These are phyloP conservation scores for Amorpha juglandis DNA, from an alignment of 2,888 invertebrate species.

Conservation along the genomic window DNA sequence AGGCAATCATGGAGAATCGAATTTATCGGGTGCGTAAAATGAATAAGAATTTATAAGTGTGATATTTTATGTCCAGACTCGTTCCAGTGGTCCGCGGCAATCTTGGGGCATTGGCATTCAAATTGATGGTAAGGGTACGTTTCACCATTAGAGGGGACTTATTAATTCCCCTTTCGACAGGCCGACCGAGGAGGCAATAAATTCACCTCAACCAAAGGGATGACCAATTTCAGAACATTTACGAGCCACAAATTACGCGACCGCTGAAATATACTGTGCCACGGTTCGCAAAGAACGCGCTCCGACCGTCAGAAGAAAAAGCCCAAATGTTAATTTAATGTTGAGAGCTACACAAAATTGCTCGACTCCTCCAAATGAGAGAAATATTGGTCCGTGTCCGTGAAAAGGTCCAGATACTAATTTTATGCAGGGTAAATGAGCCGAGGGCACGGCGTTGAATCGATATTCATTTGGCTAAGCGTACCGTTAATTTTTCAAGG, in stretches of 20 bases:
- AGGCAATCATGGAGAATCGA: conserved; percentile 61
- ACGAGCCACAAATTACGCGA: conserved; percentile 84
- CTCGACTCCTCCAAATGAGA: conserved; percentile 73
- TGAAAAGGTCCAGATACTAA: conserved; percentile 75
- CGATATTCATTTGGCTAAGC: conserved; percentile 78
- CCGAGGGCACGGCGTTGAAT: conserved; percentile 64
- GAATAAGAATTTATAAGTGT: conserved; percentile 72
- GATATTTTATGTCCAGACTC: conserved; percentile 76
- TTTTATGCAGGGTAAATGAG: conserved; percentile 80
- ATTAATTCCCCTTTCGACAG: conserved; percentile 85
- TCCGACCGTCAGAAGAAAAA: conserved; percentile 74
- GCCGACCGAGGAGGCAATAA: conserved; percentile 82
- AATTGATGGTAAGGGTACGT: conserved; percentile 84
- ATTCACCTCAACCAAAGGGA: conserved; percentile 84
- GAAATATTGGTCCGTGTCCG: conserved; percentile 71
- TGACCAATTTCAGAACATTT: conserved; percentile 85
- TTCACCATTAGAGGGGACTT: conserved; percentile 84
- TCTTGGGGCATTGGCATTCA: conserved; percentile 82
- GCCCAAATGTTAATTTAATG: conserved; percentile 83
- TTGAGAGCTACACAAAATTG: conserved; percentile 79
- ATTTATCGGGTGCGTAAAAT: conserved; percentile 69
- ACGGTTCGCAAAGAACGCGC: conserved; percentile 66
- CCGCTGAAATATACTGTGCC: conserved; percentile 82
- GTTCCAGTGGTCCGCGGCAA: conserved; percentile 73
- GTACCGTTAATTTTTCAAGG: conserved; percentile 70